These are phyloP conservation scores for Tyto alba DNA, from an alignment of 2,113 vertebrate genomes.

Conservation along the genomic window DNA sequence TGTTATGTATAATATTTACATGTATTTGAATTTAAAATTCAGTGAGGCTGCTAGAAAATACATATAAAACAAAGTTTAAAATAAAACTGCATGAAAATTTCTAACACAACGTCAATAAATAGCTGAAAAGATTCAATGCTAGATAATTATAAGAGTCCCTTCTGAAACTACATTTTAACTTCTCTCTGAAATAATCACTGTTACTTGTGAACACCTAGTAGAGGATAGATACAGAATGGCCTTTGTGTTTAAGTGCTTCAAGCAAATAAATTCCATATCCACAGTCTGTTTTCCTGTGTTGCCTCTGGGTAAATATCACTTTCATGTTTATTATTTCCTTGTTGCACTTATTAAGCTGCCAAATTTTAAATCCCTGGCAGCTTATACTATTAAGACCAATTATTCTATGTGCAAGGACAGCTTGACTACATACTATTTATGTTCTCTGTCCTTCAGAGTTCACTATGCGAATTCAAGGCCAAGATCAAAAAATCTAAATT, in stretches of 20 bases:
- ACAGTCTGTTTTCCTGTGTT: neutral
- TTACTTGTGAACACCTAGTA: neutral
- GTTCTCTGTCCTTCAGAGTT: neutral
- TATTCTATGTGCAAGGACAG: neutral
- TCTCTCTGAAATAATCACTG: neutral
- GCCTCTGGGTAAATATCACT: neutral
- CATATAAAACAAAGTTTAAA: neutral
- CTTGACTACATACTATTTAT: neutral
- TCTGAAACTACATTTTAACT: neutral
- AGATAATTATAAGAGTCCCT: neutral
- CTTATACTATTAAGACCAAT: neutral
- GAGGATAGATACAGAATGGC: neutral
- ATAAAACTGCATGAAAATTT: neutral
- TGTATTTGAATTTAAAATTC: neutral
- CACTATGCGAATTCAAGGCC: neutral
- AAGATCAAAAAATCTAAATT: neutral
- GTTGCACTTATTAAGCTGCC: conserved; percentile 16
- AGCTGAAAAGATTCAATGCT: neutral
- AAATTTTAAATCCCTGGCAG: conserved; percentile 9
- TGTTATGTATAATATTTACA: neutral
- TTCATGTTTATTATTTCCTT: conserved; percentile 21
- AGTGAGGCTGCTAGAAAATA: neutral
- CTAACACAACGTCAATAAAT: neutral
- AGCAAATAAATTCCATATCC: neutral
- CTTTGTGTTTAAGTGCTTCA: neutral